Percentiles rank a stretch among this genome's conserved stretches.
Conservation (phyloP, 2,797 vertebrate genomes). For the Diglossa cyanea region DNA sequence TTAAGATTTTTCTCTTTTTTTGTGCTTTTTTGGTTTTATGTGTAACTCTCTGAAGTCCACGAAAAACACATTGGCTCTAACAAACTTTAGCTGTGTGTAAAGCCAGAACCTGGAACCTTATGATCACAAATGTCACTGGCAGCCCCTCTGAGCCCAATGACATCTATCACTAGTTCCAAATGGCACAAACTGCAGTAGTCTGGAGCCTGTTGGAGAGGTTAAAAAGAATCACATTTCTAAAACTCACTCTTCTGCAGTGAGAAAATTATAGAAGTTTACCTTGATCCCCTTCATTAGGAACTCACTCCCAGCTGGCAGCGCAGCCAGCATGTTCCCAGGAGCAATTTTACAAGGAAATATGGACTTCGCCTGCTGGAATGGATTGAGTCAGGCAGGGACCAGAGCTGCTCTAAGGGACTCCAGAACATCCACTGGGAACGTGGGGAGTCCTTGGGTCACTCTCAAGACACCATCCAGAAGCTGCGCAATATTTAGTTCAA, state of each 20-base stretch:
- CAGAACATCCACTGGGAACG: rapidly evolving
- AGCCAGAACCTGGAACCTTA: not conserved
- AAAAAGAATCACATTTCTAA: not conserved
- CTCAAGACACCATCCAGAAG: not conserved
- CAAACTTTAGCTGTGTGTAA: not conserved
- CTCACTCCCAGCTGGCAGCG: not conserved
- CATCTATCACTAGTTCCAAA: not conserved
- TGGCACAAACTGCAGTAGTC: not conserved
- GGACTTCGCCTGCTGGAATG: not conserved
- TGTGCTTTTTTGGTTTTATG: not conserved
- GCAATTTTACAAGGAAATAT: not conserved
- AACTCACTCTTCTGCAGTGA: not conserved
- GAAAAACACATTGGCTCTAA: not conserved
- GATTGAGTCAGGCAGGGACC: not conserved
- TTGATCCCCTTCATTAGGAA: not conserved
- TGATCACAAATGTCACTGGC: not conserved
- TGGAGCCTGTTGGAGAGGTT: not conserved
- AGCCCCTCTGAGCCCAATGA: not conserved
- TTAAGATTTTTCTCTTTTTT: not conserved
- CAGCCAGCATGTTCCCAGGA: not conserved
- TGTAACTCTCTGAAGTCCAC: not conserved
- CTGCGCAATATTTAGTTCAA: not conserved
- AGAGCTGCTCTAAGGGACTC: not conserved
- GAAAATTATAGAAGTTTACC: not conserved
- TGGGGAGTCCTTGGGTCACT: not conserved